Evolutionary conservation across 2,113 vertebrate species (phyloP), one percentile per base, ranked within the genome.

Genomic region (Phalacrocorax carbo): DNA sequence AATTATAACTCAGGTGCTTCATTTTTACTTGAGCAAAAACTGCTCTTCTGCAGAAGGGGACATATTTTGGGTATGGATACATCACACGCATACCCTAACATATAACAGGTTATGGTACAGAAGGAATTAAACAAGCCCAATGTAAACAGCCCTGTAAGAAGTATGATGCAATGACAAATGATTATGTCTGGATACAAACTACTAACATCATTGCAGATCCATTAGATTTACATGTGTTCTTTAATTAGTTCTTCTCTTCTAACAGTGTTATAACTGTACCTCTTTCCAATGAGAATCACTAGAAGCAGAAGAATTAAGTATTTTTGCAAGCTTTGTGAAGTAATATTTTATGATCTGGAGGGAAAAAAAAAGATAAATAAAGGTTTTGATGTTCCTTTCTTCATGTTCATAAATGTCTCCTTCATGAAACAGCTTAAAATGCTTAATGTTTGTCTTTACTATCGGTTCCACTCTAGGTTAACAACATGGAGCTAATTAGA

Each of bases 241-340:
- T 84, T 87, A 76, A 46, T n/a, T 68, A 76, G 9, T 40, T 96
- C 15, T 57, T 46, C 22, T 44, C 7, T 55, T 93, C 32, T 57
- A 64, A 57, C n/a, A 40, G 3, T 60, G 26, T 23, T 57, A 22
- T 40, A 60, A 68, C 14, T 84, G 25, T 82, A 71, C 7, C 32
- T 86, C 25, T 85, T 93, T 76, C 14, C 80, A 78, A 60, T 38
- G 38, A 14, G 5, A 88, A 88, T 38, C 11, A 1, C 27, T 80
- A 36, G 15, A 82, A 88, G 21, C 1, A 5, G 46, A 86, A 64
- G 69, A 90, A 61, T 36, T 64, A 8, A 11, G 2, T 61, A 42
- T 93, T 93, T 94, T 82, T 86, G 29, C 30, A 66, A 66, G 15
- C 17, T 79, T 79, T 90, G 49, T 94, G 46, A 94, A 86, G n/a